phyloP scores from a whole-genome alignment of 2,888 invertebrate genomes.

The Gibbula magus region DNA sequence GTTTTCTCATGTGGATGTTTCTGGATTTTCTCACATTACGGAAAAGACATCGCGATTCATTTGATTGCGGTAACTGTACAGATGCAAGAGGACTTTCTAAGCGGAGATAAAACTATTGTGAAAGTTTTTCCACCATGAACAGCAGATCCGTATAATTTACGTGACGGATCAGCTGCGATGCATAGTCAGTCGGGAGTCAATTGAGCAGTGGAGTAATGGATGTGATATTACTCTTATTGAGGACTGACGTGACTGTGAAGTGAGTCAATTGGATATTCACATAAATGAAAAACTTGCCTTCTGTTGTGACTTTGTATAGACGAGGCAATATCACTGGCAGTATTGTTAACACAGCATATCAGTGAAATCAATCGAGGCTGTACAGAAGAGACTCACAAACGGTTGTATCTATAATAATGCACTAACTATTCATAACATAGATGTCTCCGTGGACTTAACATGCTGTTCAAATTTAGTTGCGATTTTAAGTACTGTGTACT shows the following conservation, averaged over 20 bases:
- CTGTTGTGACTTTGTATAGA: too few relatives aligned
- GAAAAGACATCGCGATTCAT: not conserved
- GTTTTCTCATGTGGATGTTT: not conserved
- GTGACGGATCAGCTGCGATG: not conserved
- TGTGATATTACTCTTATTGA: not conserved
- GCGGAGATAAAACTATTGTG: not conserved
- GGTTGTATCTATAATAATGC: too few relatives aligned
- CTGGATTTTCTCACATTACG: not conserved
- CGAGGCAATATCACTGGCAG: too few relatives aligned
- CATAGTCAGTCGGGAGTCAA: not conserved
- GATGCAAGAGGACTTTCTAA: not conserved
- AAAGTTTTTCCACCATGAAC: not conserved
- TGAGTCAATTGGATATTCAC: not conserved
- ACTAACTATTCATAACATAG: too few relatives aligned
- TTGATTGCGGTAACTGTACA: not conserved
- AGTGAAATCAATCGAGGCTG: too few relatives aligned
- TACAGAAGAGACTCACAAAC: too few relatives aligned
- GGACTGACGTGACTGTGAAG: not conserved
- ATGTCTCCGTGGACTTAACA: too few relatives aligned
- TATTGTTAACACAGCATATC: too few relatives aligned
- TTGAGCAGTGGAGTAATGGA: not conserved
- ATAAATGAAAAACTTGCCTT: not conserved
- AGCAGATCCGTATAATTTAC: not conserved
- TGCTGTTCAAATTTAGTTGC: too few relatives aligned
- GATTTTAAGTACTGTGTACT: too few relatives aligned